Evolutionary conservation across 1,140 invertebrate genomes (phyloP).

Genomic region (Sitophilus oryzae): DNA sequence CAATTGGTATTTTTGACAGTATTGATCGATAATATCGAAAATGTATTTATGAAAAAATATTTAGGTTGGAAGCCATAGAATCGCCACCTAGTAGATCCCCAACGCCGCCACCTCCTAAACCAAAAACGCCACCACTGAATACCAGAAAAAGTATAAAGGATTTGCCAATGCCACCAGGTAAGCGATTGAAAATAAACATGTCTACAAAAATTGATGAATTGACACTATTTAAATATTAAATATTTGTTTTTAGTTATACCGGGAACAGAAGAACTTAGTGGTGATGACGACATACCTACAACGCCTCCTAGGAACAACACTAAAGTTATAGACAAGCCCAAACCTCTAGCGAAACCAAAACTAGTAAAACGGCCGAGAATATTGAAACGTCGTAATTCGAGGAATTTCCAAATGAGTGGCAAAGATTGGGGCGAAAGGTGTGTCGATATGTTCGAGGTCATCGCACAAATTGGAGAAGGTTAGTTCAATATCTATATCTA

Average conservation of each 20-base stretch:
- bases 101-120: constrained; percentile 48
- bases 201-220: too few species aligned
- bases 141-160: constrained; percentile 67
- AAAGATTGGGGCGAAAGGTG: constrained; percentile 87
- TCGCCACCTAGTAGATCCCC: constrained; percentile 61
- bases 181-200: too few species aligned
- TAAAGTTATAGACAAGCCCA: constrained; percentile 32
- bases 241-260: constrained; percentile 62
- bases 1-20: too few species aligned
- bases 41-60: too few species aligned
- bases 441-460: constrained; percentile 90
- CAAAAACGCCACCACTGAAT: constrained; percentile 44
- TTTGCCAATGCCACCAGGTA: constrained; percentile 83
- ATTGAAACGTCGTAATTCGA: constrained; percentile 61
- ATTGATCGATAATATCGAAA: too few species aligned
- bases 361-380: constrained; percentile 69
- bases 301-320: constrained; percentile 53
- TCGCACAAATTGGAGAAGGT: constrained; percentile 97
- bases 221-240: too few species aligned
- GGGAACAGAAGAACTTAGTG: constrained; percentile 71
- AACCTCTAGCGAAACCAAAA: constrained; percentile 44
- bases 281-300: constrained; percentile 62
- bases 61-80: constrained; percentile 65
- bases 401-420: constrained; percentile 53
- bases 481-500: too few species aligned